These are phyloP conservation scores for Wiebesia pumilae DNA, from an alignment of 1,140 invertebrate species.

Conservation along the genomic window DNA sequence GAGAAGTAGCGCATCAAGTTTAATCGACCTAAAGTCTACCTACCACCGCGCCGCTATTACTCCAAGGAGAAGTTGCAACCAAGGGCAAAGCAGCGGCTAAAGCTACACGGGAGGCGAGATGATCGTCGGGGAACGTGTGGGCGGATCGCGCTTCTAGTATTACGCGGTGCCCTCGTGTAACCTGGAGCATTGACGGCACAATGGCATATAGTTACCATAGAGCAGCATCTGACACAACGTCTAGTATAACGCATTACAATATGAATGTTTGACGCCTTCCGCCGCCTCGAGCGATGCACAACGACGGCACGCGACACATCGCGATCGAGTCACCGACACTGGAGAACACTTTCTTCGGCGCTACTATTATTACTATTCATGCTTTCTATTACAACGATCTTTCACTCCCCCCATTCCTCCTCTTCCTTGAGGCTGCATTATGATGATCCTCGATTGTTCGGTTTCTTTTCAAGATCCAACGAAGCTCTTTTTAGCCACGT, in stretches of 20 bases:
- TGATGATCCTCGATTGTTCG: slow-evolving; percentile 26
- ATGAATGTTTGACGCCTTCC: slow-evolving; percentile 66
- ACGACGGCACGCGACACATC: slow-evolving; percentile 64
- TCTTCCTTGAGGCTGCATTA: slow-evolving; percentile 33
- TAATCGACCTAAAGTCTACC: neutral
- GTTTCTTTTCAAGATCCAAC: neutral
- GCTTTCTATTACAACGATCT: slow-evolving; percentile 10
- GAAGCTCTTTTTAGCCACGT: neutral
- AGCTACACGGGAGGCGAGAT: slow-evolving; percentile 50
- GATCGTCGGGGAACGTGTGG: slow-evolving; percentile 60
- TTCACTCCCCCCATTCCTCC: neutral
- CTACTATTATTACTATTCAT: slow-evolving; percentile 1
- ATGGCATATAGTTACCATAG: slow-evolving; percentile 64
- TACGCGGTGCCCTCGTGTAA: slow-evolving; percentile 59
- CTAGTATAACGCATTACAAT: slow-evolving; percentile 72
- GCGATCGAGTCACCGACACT: slow-evolving; percentile 47
- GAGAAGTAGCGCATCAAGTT: neutral
- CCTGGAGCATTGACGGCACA: slow-evolving; percentile 59
- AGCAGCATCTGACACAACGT: slow-evolving; percentile 67
- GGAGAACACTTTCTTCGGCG: slow-evolving; percentile 33
- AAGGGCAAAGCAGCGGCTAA: neutral
- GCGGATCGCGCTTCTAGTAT: slow-evolving; percentile 65
- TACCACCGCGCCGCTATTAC: neutral
- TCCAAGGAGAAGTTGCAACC: too few relatives aligned
- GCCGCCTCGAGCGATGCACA: slow-evolving; percentile 43